Evolutionary conservation across 2,888 invertebrate genomes (phyloP), one percentile per base, ranked within the genome.

Genomic region (Ennomos quercinarius): DNA sequence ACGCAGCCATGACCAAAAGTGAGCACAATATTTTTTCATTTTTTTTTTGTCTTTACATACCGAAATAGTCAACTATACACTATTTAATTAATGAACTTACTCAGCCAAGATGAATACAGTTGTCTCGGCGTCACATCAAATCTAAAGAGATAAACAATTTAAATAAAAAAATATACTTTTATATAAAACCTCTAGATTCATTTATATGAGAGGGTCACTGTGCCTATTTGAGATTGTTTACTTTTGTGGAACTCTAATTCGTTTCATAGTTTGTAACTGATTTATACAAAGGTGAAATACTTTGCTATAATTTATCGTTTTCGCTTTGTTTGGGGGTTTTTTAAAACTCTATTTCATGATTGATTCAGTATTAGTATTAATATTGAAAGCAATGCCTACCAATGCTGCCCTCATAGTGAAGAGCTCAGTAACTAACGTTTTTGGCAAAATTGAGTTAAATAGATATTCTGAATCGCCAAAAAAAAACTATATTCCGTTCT

Each of bases 131-230:
- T 66, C 64, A 72, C 64, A 70, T 73, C 72, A 72, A 71, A 71
- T 74, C 75, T 74, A 74, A 65, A 65, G 68, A 71, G 66, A 72
- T 74, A 68, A 72, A 65, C 47, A 66, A 56, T 59, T 66, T 67
- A 72, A 73, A 76, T 72, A 72, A 74, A 68, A 71, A 68, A 66
- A 70, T 67, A 66, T 69, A 63, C 12, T 63, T 65, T 61, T 46
- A 47, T 61, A 62, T 58, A 56, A 57, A 62, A 57, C 41, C 44
- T 45, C 53, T 54, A 38, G 51, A 64, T 63, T 58, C 38, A 39
- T 48, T 51, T 46, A 52, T 37, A 43, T 12, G 49, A 53, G 48
- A 49, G 42, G 42, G 12, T 50, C 4, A n/a, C 13, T 6, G 27
- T 27, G 27, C 27, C 4, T 34, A 38, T 55, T 49, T 57, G 50